Base-by-base conservation (phyloP, 37 sponge, comb jelly and placozoan genomes). In the Halisarca cf. caerulea region DNA sequence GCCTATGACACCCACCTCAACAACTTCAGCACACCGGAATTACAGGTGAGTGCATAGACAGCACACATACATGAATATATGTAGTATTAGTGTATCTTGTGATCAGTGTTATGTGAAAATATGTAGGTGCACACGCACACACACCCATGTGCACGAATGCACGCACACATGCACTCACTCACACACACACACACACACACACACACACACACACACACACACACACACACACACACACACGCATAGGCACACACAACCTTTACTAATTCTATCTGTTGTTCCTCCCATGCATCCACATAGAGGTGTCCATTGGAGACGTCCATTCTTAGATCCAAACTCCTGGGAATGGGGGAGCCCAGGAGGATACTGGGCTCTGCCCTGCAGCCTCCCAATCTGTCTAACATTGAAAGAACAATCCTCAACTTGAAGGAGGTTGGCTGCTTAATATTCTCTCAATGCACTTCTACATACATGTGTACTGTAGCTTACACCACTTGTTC, bases 281-380 rank as follows among this genome's bases (percentile, higher is more conserved):
- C 11, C 57, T 18, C 20, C 5, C 57, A 54, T 54, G 57, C 57
- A 17, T 17, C 11, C 57, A 54, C 17, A 18, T 72, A 95, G 96
- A 70, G 98, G 28, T 86, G 89, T 82, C 88, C 96, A 2, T 71
- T 98, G 60, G 98, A 98, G 86, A 70, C 77, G 1, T 39, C 91
- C 0, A 84, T 98, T 23, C 71, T 98, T 36, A 84, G 91, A 53
- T 82, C 86, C 74, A 98, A 98, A 75, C 79, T 92, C 57, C 86
- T 98, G 38, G 94, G 91, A 42, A 77, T 95, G 15, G 98, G 98
- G 4, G 98, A 93, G 20, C 98, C 98, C 3, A 66, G 83, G 25
- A 33, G 73, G 21, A 86, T 95, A 24, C 92, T 98, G n/a, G 59
- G 68, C 47, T 72, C 83, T 36, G 96, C 98, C 21, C 89, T 98